These are phyloP conservation scores for Pinna nobilis DNA, from an alignment of 1,140 invertebrate species.

Conservation along the genomic window DNA sequence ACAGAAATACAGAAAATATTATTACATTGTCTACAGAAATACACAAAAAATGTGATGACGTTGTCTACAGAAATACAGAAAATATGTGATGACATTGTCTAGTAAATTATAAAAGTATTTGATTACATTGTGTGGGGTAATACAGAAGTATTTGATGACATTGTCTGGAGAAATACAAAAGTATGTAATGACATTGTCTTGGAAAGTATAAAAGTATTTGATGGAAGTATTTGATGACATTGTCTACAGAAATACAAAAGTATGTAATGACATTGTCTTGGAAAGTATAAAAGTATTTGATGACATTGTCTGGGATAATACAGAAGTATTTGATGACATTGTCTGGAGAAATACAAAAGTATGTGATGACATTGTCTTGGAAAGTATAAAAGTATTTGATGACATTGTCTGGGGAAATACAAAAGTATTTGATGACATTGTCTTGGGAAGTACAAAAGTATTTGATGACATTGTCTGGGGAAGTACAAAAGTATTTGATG, in stretches of 20 bases:
- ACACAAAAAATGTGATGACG: constrained; percentile 88
- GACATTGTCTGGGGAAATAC: too few relatives aligned
- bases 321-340: too few relatives aligned
- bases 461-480: too few relatives aligned
- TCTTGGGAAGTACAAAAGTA: too few relatives aligned
- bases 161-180: neutral
- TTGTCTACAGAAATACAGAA: constrained; percentile 79
- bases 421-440: too few relatives aligned
- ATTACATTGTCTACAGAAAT: constrained; percentile 86
- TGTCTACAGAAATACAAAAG: constrained; percentile 91
- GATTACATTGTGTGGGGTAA: constrained; percentile 82
- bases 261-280: constrained; percentile 86
- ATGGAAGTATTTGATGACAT: constrained; percentile 76
- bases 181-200: constrained; percentile 87
- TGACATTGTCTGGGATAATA: too few relatives aligned
- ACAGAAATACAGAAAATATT: neutral
- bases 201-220: too few relatives aligned
- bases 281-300: constrained; percentile 64
- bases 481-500: too few relatives aligned
- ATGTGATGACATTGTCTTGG: too few relatives aligned
- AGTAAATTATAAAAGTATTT: constrained; percentile 55
- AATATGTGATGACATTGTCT: constrained; percentile 80
- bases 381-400: too few relatives aligned
- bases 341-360: too few relatives aligned
- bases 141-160: neutral